Evolutionary conservation across 2,113 vertebrate species (phyloP).

Genomic region (Bucco capensis): DNA sequence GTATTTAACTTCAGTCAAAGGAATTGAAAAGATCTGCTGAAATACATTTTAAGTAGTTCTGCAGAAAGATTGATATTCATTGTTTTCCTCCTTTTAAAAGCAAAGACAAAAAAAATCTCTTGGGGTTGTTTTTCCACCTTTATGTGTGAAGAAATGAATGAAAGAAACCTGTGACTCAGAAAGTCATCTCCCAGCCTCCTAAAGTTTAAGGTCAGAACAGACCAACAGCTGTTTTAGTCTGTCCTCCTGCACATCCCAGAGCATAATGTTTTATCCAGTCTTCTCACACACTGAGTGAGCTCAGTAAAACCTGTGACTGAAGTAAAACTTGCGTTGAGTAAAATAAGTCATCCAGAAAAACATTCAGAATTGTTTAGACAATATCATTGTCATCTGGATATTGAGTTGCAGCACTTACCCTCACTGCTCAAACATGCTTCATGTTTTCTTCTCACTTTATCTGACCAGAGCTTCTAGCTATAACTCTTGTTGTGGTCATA

Average conservation of each 20-base stretch:
- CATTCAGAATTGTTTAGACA: background rate
- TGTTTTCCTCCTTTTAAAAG: background rate
- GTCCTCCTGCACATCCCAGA: background rate
- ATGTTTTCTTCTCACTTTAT: background rate
- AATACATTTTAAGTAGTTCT: background rate
- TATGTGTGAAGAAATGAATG: background rate
- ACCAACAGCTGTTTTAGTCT: background rate
- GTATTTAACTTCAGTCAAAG: background rate
- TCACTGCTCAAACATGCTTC: background rate
- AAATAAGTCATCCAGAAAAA: background rate
- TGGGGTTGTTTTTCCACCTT: background rate
- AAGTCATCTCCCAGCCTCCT: background rate
- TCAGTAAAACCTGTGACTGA: background rate
- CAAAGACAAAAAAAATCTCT: background rate
- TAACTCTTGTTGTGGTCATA: background rate
- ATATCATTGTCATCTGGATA: rapidly evolving
- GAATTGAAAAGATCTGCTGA: background rate
- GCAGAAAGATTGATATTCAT: background rate
- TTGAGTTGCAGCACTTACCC: background rate
- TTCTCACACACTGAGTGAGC: background rate
- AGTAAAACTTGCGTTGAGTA: background rate
- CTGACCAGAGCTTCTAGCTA: background rate
- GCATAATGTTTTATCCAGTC: background rate
- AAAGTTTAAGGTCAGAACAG: background rate
- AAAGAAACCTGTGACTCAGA: background rate